phyloP scores from a whole-genome alignment of 2,888 invertebrate species.

The Drosophila affinis region DNA sequence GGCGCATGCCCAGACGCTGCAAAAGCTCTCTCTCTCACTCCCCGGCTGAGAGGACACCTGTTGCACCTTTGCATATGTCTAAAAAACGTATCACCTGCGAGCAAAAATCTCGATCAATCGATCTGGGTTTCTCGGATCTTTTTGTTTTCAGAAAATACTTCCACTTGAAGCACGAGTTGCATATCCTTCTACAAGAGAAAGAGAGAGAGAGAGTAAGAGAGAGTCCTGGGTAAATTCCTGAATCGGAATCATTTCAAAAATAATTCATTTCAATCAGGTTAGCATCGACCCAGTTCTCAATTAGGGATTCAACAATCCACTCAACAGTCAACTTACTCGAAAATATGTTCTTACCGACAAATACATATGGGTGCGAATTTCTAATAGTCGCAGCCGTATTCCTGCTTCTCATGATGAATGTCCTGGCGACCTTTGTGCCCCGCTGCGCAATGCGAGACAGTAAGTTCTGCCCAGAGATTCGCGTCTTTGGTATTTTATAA shows the following conservation, averaged over 20 bases:
- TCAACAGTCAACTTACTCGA: neutral
- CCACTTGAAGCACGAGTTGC: too few relatives aligned
- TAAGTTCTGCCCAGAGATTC: neutral
- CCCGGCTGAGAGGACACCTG: conserved; percentile 16
- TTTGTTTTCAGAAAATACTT: too few relatives aligned
- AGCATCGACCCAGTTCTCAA: neutral
- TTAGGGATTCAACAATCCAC: neutral
- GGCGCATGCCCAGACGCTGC: conserved; percentile 54
- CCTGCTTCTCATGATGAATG: neutral
- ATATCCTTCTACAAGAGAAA: too few relatives aligned
- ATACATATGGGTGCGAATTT: neutral
- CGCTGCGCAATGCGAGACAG: neutral
- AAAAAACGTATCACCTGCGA: too few relatives aligned
- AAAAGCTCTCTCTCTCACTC: conserved; percentile 26
- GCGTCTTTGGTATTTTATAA: neutral
- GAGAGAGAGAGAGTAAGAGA: too few relatives aligned
- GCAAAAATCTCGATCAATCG: too few relatives aligned
- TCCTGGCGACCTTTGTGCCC: neutral
- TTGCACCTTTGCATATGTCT: conserved; percentile 21
- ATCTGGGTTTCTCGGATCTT: too few relatives aligned
- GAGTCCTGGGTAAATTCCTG: too few relatives aligned
- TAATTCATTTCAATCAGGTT: neutral
- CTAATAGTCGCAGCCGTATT: neutral
- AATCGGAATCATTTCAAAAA: too few relatives aligned
- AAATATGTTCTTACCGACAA: neutral